Conservation (phyloP, 2,797 vertebrate genomes). For the Poeciliopsis paucimaculata region DNA sequence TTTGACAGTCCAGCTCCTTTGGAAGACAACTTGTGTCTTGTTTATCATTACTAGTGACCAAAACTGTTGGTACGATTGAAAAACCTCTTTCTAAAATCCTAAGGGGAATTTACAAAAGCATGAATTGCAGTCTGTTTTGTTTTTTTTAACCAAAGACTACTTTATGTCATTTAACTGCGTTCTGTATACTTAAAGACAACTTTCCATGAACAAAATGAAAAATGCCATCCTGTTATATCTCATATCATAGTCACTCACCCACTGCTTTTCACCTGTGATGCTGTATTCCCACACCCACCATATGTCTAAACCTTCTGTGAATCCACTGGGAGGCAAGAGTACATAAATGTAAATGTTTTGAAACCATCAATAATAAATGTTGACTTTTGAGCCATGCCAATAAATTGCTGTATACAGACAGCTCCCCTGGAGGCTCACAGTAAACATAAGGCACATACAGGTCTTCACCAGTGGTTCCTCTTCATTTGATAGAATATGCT, state of each 20-base stretch:
- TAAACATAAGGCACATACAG: slow-evolving; percentile 16
- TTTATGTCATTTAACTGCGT: background rate
- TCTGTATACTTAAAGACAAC: background rate
- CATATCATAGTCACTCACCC: slow-evolving; percentile 24
- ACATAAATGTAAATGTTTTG: slow-evolving; percentile 49
- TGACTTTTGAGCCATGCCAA: slow-evolving; percentile 45
- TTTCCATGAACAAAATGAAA: background rate
- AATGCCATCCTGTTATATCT: background rate
- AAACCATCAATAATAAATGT: slow-evolving; percentile 57
- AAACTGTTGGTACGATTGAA: background rate
- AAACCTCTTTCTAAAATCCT: background rate
- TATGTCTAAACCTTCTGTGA: slow-evolving; percentile 24
- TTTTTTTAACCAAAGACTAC: background rate
- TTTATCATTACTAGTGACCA: background rate
- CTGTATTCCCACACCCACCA: slow-evolving; percentile 21
- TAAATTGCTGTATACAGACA: slow-evolving; percentile 25
- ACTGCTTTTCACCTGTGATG: slow-evolving; percentile 29
- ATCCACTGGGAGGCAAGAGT: slow-evolving; percentile 11
- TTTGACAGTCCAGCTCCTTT: background rate
- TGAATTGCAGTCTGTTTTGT: background rate
- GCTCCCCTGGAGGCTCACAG: slow-evolving; percentile 15
- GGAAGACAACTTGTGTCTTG: background rate
- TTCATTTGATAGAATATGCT: background rate
- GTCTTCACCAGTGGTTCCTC: background rate
- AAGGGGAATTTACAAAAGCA: background rate